Evolutionary conservation across 2,888 invertebrate genomes (phyloP), one percentile per base, ranked within the genome.

Genomic region (Eupeodes latifasciatus): DNA sequence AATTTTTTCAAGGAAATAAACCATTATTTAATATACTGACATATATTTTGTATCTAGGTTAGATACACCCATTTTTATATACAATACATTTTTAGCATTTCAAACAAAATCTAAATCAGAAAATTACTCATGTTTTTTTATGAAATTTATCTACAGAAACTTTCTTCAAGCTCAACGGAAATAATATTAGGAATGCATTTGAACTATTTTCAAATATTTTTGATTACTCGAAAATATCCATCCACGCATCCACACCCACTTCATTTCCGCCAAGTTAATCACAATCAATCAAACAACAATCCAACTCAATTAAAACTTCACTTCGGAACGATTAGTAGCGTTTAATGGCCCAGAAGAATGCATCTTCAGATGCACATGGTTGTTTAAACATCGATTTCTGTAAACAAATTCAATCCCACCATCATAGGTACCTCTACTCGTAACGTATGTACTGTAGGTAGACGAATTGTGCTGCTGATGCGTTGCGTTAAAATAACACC

Each of bases 301-400:
- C 69, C 88, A 88, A 88, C 88, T 88, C 88, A 88, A 88, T 88
- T 88, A 88, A 88, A 88, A 88, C 88, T 88, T 88, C 88, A 88
- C 88, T 88, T 88, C 71, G 81, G 81, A 88, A 88, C 88, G 88
- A 85, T 88, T 88, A 88, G 88, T 85, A 88, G 67, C 88, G 69
- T 88, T 88, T 88, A 88, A 88, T 88, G 88, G 88, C 88, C 85
- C 88, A 74, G 81, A 88, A 88, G 88, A 88, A 88, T 88, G 88
- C 85, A 88, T 88, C 88, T 81, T 88, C 88, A 88, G 88, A 88
- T 88, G 85, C 85, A 85, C 77, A 85, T 81, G 74, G 71, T 81
- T 88, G 88, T 88, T 88, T 88, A 88, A 81, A 88, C 88, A 78
- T 85, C 81, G 88, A 88, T 85, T 77, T 81, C 69, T 74, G 75